Evolutionary conservation across 2,113 vertebrate species (phyloP), one percentile per base, ranked within the genome.

Genomic region (Agelaius phoeniceus): DNA sequence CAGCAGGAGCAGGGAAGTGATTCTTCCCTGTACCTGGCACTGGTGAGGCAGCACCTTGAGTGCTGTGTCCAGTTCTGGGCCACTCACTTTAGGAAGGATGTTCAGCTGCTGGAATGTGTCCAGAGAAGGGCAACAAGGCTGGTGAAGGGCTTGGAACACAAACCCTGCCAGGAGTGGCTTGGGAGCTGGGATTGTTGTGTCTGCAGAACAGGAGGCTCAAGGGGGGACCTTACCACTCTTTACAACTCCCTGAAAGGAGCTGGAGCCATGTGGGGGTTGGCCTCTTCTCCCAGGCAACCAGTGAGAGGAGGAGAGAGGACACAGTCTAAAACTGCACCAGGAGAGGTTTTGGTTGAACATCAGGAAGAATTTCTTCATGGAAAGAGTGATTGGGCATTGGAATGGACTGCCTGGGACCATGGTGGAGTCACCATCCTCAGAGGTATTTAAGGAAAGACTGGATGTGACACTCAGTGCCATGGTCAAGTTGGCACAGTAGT

Each of bases 181-280:
- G 9, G 12, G 19, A 57, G 15, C n/a, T 41, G 41, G 6, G 10
- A 7, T 2, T 65, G 18, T 15, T 65, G 0, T 15, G n/a, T 20
- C 41, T 74, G 51, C 18, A 84, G n/a, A 15, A 39, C 3, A 23
- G 23, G 15, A 65, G 19, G 12, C n/a, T 65, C n/a, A 39, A 15
- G 19, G 41, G 11, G 19, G 2, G 6, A n/a, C n/a, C 28, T n/a
- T 10, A 23, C n/a, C 4, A 7, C 12, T 48, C 41, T 57, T 6
- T 28, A 12, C 28, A 74, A 2, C 5, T 48, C 6, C n/a, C 82
- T 57, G 51, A 48, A n/a, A n/a, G 12, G 23, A 39, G 7, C 2
- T 48, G 59, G 3, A 48, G 9, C 59, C 59, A 33, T 0, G 2
- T 33, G 18, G 3, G 13, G 11, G 4, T 35, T 2, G 0, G 28